Evolutionary conservation across 1,140 invertebrate species (phyloP).

Genomic region (Heliconius eleuchia): DNA sequence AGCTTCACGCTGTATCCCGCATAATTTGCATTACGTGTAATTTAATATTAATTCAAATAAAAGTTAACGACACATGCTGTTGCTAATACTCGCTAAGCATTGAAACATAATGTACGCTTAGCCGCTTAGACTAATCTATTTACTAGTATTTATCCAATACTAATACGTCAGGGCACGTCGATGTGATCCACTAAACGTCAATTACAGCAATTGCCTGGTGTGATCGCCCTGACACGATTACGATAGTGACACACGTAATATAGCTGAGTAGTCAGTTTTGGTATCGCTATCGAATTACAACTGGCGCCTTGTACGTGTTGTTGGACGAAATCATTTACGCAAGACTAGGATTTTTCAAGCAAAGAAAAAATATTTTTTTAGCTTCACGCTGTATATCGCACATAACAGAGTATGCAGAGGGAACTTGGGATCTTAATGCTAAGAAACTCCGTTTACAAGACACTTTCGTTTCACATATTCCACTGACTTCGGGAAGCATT

Average conservation of each 20-base stretch:
- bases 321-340: neutral
- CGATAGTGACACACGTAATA: slow-evolving; percentile 33
- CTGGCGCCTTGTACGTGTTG: neutral
- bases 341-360: too few relatives aligned
- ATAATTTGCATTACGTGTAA: neutral
- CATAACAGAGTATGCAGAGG: too few relatives aligned
- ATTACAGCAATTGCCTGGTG: slow-evolving; percentile 46
- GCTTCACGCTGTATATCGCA: too few relatives aligned
- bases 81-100: slow-evolving; percentile 12
- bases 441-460: too few relatives aligned
- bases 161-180: slow-evolving; percentile 19
- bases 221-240: slow-evolving; percentile 42
- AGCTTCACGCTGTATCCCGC: too few relatives aligned
- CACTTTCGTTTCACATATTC: too few relatives aligned
- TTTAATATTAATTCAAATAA: neutral
- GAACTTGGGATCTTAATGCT: too few relatives aligned
- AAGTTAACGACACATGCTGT: neutral
- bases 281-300: neutral
- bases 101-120: slow-evolving; percentile 12
- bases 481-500: too few relatives aligned
- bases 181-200: slow-evolving; percentile 48
- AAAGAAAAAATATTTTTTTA: too few relatives aligned
- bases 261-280: slow-evolving; percentile 9
- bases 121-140: slow-evolving; percentile 36
- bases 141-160: slow-evolving; percentile 25